phyloP scores from a whole-genome alignment of 2,797 vertebrate species.

The Pteropus rufus region DNA sequence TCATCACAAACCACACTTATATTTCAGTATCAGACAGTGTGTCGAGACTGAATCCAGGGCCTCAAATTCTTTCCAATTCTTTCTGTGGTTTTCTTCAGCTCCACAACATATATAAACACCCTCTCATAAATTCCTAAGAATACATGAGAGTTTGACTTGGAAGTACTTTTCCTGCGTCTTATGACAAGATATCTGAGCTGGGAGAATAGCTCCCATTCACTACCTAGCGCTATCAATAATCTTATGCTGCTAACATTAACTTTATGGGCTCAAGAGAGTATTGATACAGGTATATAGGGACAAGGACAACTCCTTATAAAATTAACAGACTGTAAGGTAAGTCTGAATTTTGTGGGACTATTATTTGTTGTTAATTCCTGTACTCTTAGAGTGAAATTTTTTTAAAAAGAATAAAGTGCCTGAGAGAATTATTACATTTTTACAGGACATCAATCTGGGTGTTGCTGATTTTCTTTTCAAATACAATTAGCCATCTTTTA shows the following conservation, averaged over 20 bases:
- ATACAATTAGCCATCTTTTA: neutral
- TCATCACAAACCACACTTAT: neutral
- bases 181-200: neutral
- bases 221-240: neutral
- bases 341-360: neutral
- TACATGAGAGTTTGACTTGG: neutral
- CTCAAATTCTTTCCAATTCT: neutral
- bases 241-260: neutral
- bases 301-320: neutral
- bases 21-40: neutral
- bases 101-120: neutral
- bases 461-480: neutral
- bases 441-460: neutral
- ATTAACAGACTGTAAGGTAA: neutral
- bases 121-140: neutral
- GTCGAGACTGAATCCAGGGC: neutral
- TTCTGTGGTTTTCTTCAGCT: neutral
- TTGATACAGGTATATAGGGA: neutral
- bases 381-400: neutral
- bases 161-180: neutral
- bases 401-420: neutral
- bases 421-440: neutral
- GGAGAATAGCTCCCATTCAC: neutral
- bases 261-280: neutral
- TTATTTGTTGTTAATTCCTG: neutral